These are phyloP conservation scores for Danaus plexippus DNA, from an alignment of 1,140 invertebrate species.

Conservation along the genomic window DNA sequence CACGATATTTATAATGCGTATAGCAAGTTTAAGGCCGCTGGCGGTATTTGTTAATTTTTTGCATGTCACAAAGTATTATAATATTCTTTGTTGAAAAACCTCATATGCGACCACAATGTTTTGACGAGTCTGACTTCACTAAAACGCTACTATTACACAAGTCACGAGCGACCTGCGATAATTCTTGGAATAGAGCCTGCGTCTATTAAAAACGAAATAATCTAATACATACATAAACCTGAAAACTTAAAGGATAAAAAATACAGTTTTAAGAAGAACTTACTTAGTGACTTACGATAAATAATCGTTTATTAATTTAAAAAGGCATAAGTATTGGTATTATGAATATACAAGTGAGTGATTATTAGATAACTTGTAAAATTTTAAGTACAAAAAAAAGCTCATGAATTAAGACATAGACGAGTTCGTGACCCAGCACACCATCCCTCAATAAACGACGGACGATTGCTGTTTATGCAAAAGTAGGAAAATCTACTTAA, in stretches of 20 bases:
- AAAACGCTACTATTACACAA: constrained; percentile 26
- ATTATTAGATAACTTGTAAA: background rate
- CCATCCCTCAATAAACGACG: constrained; percentile 55
- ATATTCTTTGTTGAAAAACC: constrained; percentile 21
- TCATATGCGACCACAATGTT: constrained; percentile 23
- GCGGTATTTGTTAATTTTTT: no score
- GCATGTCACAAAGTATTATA: constrained; percentile 1
- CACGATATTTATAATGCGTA: no score
- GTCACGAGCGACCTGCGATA: constrained; percentile 10
- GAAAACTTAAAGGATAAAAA: no score
- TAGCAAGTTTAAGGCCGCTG: no score
- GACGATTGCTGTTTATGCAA: constrained; percentile 28
- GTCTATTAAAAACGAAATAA: no score
- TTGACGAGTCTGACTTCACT: constrained; percentile 44
- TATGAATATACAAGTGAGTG: background rate
- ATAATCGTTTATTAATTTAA: no score
- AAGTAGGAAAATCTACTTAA: constrained; percentile 16
- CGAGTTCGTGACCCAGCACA: constrained; percentile 48
- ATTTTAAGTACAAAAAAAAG: constrained; percentile 7
- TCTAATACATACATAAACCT: no score
- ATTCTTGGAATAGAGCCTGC: no score
- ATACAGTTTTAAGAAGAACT: no score
- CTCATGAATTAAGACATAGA: constrained; percentile 18
- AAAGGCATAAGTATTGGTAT: no score
- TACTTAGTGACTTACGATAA: no score